A percentile compares a stretch with the other conserved stretches of the same genome.
These are phyloP conservation scores for Chloropsis cyanopogon DNA, from an alignment of 2,113 vertebrate genomes.

Conservation along the genomic window DNA sequence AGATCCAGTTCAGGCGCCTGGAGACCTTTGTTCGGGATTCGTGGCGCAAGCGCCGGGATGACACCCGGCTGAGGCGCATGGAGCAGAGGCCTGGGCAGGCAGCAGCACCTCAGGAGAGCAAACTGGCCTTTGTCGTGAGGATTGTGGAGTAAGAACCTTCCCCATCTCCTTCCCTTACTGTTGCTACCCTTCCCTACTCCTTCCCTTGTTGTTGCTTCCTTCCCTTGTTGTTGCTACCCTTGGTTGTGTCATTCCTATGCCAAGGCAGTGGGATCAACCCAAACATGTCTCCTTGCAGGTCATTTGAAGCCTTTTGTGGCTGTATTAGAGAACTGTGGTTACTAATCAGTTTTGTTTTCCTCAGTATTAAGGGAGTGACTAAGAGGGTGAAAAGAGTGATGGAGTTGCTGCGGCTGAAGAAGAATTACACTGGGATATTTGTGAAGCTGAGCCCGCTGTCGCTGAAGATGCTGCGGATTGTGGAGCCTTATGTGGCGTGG, in stretches of 20 bases:
- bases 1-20: slow-evolving; percentile 84
- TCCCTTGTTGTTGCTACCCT: fast-evolving
- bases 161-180: neutral
- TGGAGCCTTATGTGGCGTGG: slow-evolving; percentile 94
- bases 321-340: neutral
- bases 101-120: slow-evolving; percentile 72
- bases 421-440: slow-evolving; percentile 87
- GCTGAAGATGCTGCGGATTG: slow-evolving; percentile 77
- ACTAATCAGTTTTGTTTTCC: neutral
- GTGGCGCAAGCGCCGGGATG: slow-evolving; percentile 76
- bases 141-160: slow-evolving; percentile 78
- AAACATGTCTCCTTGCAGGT: fast-evolving
- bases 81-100: slow-evolving; percentile 63
- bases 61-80: slow-evolving; percentile 73
- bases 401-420: slow-evolving; percentile 79
- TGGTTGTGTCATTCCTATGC: fast-evolving
- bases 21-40: slow-evolving; percentile 84
- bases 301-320: neutral
- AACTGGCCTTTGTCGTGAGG: slow-evolving; percentile 84
- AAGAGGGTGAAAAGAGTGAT: slow-evolving; percentile 75
- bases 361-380: slow-evolving; percentile 86
- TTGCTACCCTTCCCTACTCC: fast-evolving
- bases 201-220: neutral
- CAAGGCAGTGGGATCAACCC: neutral
- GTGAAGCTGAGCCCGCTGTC: slow-evolving; percentile 79